Evolutionary conservation across 2,113 vertebrate species (phyloP), one percentile per base, ranked within the genome.

Genomic region (Paedocypris sp.): DNA sequence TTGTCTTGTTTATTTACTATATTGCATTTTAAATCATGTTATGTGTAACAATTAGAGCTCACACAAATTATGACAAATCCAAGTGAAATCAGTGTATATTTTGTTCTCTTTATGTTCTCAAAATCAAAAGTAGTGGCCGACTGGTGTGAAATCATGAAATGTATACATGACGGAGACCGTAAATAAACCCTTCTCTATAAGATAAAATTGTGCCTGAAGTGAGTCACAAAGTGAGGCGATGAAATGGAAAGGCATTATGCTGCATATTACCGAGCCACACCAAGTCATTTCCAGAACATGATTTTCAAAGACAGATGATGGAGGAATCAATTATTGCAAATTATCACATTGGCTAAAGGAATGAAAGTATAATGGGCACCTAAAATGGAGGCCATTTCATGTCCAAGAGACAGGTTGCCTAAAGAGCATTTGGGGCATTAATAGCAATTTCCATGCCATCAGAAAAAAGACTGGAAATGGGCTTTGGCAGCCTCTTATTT

Each of bases 401-500:
- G 76, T 77, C 84, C 78, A 73, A 5, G 77, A 88, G 89, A 91
- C 91, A 89, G 90, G 89, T 89, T 83, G 82, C 85, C 88, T 89
- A 89, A 90, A 91, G 88, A 87, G 88, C 89, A 88, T 89, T 89
- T 82, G 85, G 85, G 86, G 90, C 91, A 92, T 90, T 92, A 91
- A 91, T 89, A 89, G 89, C 87, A 89, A 90, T 92, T 91, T 91
- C 86, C 82, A 83, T 84, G 86, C 89, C 90, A 89, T 90, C 91
- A 82, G 86, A 83, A 89, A 87, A 85, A 81, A 82, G 63, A 50
- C 64, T 71, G 73, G 71, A 77, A 79, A 78, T 68, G 75, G 79
- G 77, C 67, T 81, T 77, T 98, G 92, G 91, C 92, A 95, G 85
- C 88, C 91, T 88, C 89, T 96, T 89, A 96, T 97, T 94, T 86